These are phyloP conservation scores for Pegoplata infirma DNA, from an alignment of 2,888 invertebrate genomes.

Conservation along the genomic window DNA sequence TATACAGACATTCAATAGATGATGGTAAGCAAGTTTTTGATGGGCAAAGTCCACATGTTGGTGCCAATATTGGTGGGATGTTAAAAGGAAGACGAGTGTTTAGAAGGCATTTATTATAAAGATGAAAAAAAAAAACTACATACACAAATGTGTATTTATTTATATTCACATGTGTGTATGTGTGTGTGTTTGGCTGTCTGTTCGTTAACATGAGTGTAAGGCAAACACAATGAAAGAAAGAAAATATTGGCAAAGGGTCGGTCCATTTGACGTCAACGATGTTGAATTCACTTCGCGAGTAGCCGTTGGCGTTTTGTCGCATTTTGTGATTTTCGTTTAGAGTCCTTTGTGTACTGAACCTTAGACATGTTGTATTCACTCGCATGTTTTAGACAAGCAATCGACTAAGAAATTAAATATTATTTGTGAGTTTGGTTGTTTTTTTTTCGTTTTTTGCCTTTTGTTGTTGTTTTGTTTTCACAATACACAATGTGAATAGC, in stretches of 20 bases:
- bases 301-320: constrained; percentile 63
- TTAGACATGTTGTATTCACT: no score
- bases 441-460: background rate
- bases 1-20: constrained; percentile 21
- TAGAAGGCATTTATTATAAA: constrained; percentile 36
- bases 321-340: constrained; percentile 49
- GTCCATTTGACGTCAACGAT: constrained; percentile 54
- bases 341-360: constrained; percentile 19
- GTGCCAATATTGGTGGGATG: constrained; percentile 35
- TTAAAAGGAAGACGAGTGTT: constrained; percentile 24
- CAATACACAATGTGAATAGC: constrained; percentile 23
- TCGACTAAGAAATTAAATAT: constrained; percentile 59
- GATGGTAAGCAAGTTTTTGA: constrained; percentile 23
- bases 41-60: constrained; percentile 45
- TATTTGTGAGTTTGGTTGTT: constrained; percentile 38
- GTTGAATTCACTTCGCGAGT: constrained; percentile 59
- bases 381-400: constrained; percentile 59
- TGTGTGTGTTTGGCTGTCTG: constrained; percentile 15
- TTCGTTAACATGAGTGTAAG: constrained; percentile 27
- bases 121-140: background rate
- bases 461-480: constrained; percentile 28
- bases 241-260: constrained; percentile 61
- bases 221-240: constrained; percentile 45
- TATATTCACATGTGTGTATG: constrained; percentile 2
- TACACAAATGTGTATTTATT: constrained; percentile 5